Base-by-base conservation (phyloP, 2,888 invertebrate genomes). In the Drosophila ustulata region DNA sequence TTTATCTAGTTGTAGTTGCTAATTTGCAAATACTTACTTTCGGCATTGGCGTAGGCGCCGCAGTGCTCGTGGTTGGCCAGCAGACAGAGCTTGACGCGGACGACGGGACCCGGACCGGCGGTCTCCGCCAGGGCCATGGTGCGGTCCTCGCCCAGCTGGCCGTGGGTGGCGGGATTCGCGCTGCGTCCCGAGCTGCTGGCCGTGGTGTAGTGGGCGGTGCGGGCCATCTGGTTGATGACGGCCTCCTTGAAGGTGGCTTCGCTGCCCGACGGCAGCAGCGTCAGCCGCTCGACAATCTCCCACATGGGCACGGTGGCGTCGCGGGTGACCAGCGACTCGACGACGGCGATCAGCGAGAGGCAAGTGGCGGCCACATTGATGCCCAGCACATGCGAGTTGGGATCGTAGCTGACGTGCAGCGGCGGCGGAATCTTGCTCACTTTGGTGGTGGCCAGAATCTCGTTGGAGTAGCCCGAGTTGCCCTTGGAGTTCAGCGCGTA, bases 401-500 rank as follows among this genome's bases (percentile, higher is more conserved):
- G 97, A 91, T 97, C 97, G 90, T 95, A 97, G 30, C 96, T 96
- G 37, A 97, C 97, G 74, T 96, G 94, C 71, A 96, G 94, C 0
- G 97, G 96, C 0, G 96, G 93, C 1, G 96, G 96, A 56, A 98
- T 97, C 89, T 96, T 94, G 80, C 97, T 96, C 18, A 98, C 97
- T 83, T 96, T 95, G 0, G 98, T 98, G 26, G 96, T 95, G 61
- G 95, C 95, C 8, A 95, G 93, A 41, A 97, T 94, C 90, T 97
- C 97, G 80, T 97, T 96, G 0, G 98, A 98, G 89, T 96, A 97
- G 74, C 96, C 96, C 68, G 97, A 97, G 79, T 96, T 95, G 28
- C 97, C 97, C 91, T 97, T 97, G 0, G 96, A 95, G 89, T 98
- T 98, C 70, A 96, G 94, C 0, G 97, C 97, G 92, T 97, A 97